Evolutionary conservation across 2,888 invertebrate species (phyloP).

Genomic region (Agrochola lota): DNA sequence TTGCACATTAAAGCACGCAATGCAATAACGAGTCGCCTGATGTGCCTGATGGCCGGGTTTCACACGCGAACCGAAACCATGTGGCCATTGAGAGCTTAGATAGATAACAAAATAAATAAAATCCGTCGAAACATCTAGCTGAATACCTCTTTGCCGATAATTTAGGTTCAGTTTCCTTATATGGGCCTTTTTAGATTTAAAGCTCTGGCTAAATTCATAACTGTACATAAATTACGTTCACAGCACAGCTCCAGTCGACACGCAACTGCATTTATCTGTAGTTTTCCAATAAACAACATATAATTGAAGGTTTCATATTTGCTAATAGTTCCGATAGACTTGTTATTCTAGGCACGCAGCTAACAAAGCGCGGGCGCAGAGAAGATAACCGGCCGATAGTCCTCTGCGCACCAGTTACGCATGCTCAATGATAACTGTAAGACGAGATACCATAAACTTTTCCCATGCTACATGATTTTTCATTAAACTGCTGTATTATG

Average conservation of each 20-base stretch:
- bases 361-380: conserved; percentile 84
- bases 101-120: conserved; percentile 69
- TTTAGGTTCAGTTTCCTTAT: conserved; percentile 69
- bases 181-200: conserved; percentile 69
- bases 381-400: conserved; percentile 83
- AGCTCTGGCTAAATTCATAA: conserved; percentile 64
- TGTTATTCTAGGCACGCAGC: conserved; percentile 87
- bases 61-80: conserved; percentile 76
- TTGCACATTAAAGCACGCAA: conserved; percentile 80
- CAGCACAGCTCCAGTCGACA: conserved; percentile 59
- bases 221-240: conserved; percentile 70
- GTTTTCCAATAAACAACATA: conserved; percentile 75
- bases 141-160: conserved; percentile 61
- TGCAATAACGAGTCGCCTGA: conserved; percentile 70
- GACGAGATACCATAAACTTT: conserved; percentile 79
- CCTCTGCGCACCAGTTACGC: conserved; percentile 78
- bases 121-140: conserved; percentile 65
- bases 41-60: conserved; percentile 72
- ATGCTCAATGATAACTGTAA: conserved; percentile 85
- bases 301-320: conserved; percentile 85
- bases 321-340: conserved; percentile 84
- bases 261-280: conserved; percentile 62
- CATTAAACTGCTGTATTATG: conserved; percentile 77
- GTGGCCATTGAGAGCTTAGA: conserved; percentile 62
- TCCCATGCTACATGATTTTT: conserved; percentile 80